These are phyloP conservation scores for Cariama cristata DNA, from an alignment of 2,113 vertebrate species.

Conservation along the genomic window DNA sequence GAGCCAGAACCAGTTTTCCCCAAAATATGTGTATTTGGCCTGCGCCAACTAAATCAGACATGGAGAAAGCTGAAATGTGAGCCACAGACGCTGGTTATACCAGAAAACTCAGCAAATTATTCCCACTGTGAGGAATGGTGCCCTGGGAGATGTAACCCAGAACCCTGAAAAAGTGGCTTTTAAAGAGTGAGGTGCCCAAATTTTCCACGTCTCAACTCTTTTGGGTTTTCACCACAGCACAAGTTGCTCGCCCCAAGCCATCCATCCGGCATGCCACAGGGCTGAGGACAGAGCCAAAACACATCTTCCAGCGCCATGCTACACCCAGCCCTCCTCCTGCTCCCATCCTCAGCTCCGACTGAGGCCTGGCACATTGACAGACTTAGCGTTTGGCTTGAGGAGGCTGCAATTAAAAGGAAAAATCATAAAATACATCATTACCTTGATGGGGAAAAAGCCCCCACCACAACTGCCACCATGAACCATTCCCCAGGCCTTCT, in stretches of 20 bases:
- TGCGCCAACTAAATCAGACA: rapidly evolving
- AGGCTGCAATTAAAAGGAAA: neutral
- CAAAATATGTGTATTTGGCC: neutral
- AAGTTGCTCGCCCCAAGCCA: too few species aligned
- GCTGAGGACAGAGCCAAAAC: rapidly evolving
- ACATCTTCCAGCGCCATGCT: rapidly evolving
- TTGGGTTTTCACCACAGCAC: neutral
- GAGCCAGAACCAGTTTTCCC: neutral
- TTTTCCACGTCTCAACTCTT: rapidly evolving
- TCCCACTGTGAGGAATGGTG: neutral
- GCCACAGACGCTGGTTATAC: neutral
- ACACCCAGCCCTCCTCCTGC: neutral
- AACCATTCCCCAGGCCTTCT: rapidly evolving
- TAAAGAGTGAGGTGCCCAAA: neutral
- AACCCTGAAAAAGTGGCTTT: rapidly evolving
- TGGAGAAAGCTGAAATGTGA: rapidly evolving
- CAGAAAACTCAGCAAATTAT: neutral
- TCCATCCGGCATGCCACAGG: rapidly evolving
- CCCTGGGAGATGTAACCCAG: neutral
- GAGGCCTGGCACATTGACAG: rapidly evolving
- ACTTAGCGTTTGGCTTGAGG: rapidly evolving
- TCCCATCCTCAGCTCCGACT: neutral
- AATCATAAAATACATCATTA: rapidly evolving
- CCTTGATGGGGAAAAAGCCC: rapidly evolving
- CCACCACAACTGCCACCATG: rapidly evolving